These are phyloP conservation scores for Ormyrus pomaceus DNA, from an alignment of 2,888 invertebrate genomes.

Conservation along the genomic window DNA sequence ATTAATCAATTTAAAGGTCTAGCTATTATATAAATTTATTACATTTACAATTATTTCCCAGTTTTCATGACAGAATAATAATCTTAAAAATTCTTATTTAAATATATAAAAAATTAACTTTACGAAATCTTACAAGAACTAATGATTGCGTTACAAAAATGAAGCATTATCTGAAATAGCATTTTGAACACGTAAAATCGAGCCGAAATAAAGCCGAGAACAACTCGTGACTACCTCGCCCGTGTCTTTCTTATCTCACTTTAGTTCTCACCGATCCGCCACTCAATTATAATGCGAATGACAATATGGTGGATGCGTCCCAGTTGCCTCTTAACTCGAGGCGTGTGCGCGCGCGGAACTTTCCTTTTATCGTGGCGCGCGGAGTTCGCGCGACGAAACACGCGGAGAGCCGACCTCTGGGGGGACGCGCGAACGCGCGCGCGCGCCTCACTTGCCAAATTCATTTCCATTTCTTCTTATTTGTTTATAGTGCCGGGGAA, in stretches of 20 bases:
- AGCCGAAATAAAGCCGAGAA: no score
- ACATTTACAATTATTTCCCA: no score
- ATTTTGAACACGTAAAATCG: no score
- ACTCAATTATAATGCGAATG: slow-evolving; percentile 60
- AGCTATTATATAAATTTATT: no score
- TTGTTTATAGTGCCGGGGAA: slow-evolving; percentile 43
- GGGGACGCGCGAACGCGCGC: not conserved
- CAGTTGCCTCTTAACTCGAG: slow-evolving; percentile 61
- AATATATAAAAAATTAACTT: no score
- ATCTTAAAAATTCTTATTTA: no score
- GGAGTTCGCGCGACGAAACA: not conserved
- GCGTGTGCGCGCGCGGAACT: slow-evolving; percentile 31
- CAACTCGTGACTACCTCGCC: no score
- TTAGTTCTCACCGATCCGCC: slow-evolving; percentile 36
- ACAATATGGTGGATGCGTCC: slow-evolving; percentile 61
- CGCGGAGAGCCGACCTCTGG: slow-evolving; percentile 13
- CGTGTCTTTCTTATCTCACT: slow-evolving; percentile 44
- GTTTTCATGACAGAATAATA: no score
- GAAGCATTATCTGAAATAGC: no score
- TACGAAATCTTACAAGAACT: no score
- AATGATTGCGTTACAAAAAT: no score
- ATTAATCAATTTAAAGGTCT: no score
- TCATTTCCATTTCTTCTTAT: slow-evolving; percentile 47
- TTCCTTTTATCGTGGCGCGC: slow-evolving; percentile 15
- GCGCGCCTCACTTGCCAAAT: not conserved